Evolutionary conservation across 2,888 invertebrate genomes (phyloP), one percentile per base, ranked within the genome.

Genomic region (Pyrocoelia pectoralis): DNA sequence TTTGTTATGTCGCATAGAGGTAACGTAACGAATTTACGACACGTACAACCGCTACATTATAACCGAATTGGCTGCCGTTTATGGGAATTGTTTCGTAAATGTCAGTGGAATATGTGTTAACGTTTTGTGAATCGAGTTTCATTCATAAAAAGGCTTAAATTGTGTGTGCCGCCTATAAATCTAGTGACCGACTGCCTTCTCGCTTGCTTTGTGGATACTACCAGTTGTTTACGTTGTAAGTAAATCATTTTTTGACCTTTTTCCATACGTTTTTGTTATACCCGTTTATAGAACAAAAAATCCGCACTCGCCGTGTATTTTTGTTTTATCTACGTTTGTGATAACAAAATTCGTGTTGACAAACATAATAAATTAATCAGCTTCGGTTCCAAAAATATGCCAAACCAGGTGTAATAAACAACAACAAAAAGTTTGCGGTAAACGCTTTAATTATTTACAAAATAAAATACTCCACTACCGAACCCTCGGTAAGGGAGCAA

Each of bases 1-100:
- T 54, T 63, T 29, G 50, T 40, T 54, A 57, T 53, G 57, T 40
- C 58, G 53, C 49, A 51, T 29, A 12, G 53, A 14, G 52, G 17
- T 1, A 52, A 29, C 17, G 46, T 46, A 46, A 18, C n/a, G 46
- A 46, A 46, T 10, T 14, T 46, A 17, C 18, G 46, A 46, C 17
- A 10, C 17, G 18, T 17, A 17, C 15, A 46, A 46, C 18, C 46
- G 46, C 14, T 14, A 41, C 12, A 8, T 41, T 12, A 8, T 41
- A 41, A 41, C 6, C 41, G 46, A 46, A 46, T 18, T 10, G 15
- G 15, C 18, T 15, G 18, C 17, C 46, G 17, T 17, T 46, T 46
- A 15, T 46, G 14, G 33, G n/a, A 33, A 33, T 3, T 4, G 33
- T 33, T n/a, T n/a, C 24, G 24, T 33, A 33, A 33, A 33, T 33